Percentiles rank a stretch among this genome's conserved stretches.
Conservation (phyloP, 2,113 vertebrate genomes). For the Casuarius casuarius region DNA sequence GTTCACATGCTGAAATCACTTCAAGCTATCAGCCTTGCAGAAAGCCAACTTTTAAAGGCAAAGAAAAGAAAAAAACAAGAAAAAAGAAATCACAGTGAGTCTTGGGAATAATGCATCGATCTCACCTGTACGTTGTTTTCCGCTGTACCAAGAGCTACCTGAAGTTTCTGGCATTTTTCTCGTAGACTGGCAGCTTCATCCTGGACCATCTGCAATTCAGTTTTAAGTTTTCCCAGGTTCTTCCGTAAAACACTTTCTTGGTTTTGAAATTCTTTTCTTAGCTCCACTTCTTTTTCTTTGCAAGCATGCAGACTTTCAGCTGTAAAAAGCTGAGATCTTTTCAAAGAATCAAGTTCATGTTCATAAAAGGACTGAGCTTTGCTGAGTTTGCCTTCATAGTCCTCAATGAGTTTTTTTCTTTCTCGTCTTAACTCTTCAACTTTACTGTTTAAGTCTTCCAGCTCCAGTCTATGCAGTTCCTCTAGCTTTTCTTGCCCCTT, state of each 20-base stretch:
- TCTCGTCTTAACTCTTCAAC: conserved; percentile 91
- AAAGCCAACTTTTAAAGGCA: not conserved
- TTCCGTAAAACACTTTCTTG: conserved; percentile 94
- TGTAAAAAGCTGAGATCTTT: conserved; percentile 95
- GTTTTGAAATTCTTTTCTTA: conserved; percentile 93
- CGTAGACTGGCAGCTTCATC: conserved; percentile 91
- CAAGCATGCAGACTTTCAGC: conserved; percentile 93
- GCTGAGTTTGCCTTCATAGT: conserved; percentile 93
- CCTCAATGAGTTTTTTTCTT: conserved; percentile 92
- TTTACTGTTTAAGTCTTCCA: conserved; percentile 87
- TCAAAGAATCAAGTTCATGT: conserved; percentile 95
- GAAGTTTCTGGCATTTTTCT: conserved; percentile 92
- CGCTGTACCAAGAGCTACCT: conserved; percentile 82
- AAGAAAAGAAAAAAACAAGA: not conserved
- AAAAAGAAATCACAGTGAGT: not conserved
- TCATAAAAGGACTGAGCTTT: conserved; percentile 98
- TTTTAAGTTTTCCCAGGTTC: conserved; percentile 86
- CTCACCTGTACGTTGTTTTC: conserved; percentile 90
- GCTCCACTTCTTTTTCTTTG: conserved; percentile 94
- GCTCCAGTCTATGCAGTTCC: conserved; percentile 88
- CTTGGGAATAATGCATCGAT: not conserved
- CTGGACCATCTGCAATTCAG: conserved; percentile 87
- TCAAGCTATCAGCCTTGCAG: not conserved
- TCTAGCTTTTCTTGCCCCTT: conserved; percentile 92
- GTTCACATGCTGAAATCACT: not conserved